phyloP scores from a whole-genome alignment of 2,888 invertebrate species.

The Netelia fuscicornis region DNA sequence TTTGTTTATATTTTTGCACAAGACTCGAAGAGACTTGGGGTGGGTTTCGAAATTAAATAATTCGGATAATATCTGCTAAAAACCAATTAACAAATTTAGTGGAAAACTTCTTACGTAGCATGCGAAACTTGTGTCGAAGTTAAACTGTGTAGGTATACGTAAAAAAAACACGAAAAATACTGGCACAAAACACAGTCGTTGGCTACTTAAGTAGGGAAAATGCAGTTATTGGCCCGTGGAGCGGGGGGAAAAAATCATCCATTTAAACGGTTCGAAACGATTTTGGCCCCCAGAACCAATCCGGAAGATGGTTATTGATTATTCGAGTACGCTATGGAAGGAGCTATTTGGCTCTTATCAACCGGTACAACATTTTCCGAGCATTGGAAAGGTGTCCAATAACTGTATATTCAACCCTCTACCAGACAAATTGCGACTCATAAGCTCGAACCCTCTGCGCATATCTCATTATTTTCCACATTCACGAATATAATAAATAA shows the following conservation, averaged over 20 bases:
- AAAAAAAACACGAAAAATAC: slow-evolving; percentile 5
- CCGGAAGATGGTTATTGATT: background rate
- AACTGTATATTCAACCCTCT: background rate
- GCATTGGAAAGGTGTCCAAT: background rate
- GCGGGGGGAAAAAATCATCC: background rate
- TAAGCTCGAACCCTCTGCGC: slow-evolving; percentile 49
- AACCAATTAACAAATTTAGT: slow-evolving; percentile 52
- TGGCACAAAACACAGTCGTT: slow-evolving; percentile 3
- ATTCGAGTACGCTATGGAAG: background rate
- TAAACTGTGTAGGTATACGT: slow-evolving; percentile 11
- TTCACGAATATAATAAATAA: background rate
- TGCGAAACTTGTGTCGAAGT: slow-evolving; percentile 26
- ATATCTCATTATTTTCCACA: slow-evolving; percentile 7
- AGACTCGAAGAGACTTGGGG: background rate
- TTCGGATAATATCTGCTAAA: slow-evolving; percentile 20
- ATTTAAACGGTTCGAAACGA: background rate
- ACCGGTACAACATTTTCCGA: background rate
- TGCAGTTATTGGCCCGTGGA: background rate
- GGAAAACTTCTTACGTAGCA: slow-evolving; percentile 40
- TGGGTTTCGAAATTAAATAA: background rate
- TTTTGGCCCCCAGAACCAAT: background rate
- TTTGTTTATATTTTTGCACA: no score
- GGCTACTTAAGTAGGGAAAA: background rate
- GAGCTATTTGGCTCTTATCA: background rate
- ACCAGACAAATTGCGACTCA: slow-evolving; percentile 75